Percentiles rank a stretch among this genome's conserved stretches.
Evolutionary conservation across 92 coral and sea anemone species (phyloP).

Genomic region (Hydrozoanthus gracilis): DNA sequence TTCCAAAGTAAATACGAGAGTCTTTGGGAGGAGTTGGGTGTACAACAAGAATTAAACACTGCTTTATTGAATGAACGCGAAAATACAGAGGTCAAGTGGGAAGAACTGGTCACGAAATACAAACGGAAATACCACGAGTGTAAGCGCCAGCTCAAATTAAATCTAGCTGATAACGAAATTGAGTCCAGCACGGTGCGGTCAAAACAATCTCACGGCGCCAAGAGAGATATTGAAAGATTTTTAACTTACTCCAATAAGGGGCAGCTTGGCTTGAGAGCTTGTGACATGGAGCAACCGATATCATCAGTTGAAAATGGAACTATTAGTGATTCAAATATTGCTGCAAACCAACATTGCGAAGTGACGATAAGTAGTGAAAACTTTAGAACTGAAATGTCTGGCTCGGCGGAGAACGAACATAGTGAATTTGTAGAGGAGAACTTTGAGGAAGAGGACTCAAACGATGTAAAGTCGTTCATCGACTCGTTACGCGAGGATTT

Average conservation of each 20-base stretch:
- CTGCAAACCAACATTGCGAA: constrained; percentile 10
- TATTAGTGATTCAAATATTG: constrained; percentile 16
- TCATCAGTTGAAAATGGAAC: constrained; percentile 31
- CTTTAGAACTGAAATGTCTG: background rate
- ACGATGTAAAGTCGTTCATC: constrained; percentile 35
- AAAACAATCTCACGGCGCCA: background rate
- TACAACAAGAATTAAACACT: constrained; percentile 32
- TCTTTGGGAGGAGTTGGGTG: constrained; percentile 39
- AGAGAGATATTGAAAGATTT: constrained; percentile 2
- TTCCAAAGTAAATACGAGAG: constrained; percentile 42
- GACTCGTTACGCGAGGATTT: constrained; percentile 31
- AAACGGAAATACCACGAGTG: constrained; percentile 50
- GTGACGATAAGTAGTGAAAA: background rate
- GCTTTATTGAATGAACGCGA: constrained; percentile 38
- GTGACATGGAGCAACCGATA: constrained; percentile 17
- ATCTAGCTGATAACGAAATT: constrained; percentile 1
- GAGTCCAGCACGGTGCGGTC: background rate
- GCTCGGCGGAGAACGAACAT: constrained; percentile 9
- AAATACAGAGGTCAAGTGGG: constrained; percentile 52
- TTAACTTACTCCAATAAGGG: background rate
- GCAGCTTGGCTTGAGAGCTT: background rate
- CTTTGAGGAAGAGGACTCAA: constrained; percentile 22
- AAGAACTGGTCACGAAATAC: constrained; percentile 39
- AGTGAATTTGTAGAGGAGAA: constrained; percentile 26
- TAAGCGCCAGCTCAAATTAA: constrained; percentile 19